Conservation (phyloP, 2,797 vertebrate species). For the Clarias pachynema region DNA sequence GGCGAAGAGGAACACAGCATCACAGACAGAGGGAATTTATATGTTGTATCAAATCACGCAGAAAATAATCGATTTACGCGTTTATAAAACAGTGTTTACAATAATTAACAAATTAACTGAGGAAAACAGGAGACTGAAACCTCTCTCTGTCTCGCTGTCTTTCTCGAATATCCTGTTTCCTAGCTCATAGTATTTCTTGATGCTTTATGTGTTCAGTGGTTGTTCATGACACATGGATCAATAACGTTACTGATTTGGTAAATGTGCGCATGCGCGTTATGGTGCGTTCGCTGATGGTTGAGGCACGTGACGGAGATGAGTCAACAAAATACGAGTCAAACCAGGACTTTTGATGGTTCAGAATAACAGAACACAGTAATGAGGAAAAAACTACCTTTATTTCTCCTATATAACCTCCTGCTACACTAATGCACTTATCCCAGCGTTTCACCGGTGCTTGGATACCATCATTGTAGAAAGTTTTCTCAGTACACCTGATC, state of each 20-base stretch:
- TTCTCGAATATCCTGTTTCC: too few species aligned
- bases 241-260: background rate
- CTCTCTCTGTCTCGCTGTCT: background rate
- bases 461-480: too few species aligned
- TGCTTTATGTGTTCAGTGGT: background rate
- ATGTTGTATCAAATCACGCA: background rate
- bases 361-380: too few species aligned
- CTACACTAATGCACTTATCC: too few species aligned
- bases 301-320: background rate
- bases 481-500: too few species aligned
- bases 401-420: too few species aligned
- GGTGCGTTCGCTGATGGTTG: background rate
- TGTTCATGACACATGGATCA: background rate
- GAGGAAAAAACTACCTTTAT: too few species aligned
- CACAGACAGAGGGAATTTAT: background rate
- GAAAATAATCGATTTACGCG: background rate
- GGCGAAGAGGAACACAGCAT: background rate
- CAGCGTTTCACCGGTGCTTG: too few species aligned
- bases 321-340: background rate
- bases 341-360: too few species aligned
- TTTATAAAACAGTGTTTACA: background rate
- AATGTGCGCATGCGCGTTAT: conserved; percentile 4
- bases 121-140: background rate
- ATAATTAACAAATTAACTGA: background rate
- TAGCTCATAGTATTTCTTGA: background rate